These are phyloP conservation scores for Lithosia quadra DNA, from an alignment of 2,888 invertebrate species.

Conservation along the genomic window DNA sequence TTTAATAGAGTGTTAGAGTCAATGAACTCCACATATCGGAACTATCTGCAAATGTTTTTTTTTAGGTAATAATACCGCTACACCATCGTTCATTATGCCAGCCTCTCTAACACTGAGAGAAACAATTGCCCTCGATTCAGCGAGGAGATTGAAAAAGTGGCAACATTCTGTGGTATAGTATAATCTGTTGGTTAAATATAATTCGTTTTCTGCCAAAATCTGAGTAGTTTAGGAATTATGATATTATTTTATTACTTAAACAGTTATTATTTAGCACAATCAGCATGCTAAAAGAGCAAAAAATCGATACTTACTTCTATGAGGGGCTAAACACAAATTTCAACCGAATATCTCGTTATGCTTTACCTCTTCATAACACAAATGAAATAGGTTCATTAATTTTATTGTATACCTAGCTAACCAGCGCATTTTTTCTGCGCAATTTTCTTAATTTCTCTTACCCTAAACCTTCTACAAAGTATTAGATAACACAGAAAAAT, in stretches of 20 bases:
- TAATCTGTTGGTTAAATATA: constrained; percentile 5
- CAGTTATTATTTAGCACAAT: no score
- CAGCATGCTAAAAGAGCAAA: not conserved
- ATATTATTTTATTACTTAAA: not conserved
- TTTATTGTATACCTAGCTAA: no score
- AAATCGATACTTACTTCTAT: not conserved
- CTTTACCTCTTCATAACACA: not conserved
- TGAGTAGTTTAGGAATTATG: not conserved
- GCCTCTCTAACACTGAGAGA: constrained; percentile 24
- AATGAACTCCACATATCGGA: constrained; percentile 63
- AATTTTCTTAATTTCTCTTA: no score
- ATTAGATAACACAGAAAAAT: no score
- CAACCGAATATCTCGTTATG: not conserved
- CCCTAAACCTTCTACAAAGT: no score
- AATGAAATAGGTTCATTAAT: not conserved
- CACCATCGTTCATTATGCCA: constrained; percentile 28
- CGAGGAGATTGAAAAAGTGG: constrained; percentile 32
- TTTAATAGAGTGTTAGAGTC: constrained; percentile 69
- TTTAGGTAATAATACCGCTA: constrained; percentile 48
- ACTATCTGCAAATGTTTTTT: constrained; percentile 63
- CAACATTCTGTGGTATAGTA: constrained; percentile 12
- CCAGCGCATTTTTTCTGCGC: no score
- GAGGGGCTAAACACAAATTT: not conserved
- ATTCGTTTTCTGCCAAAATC: not conserved
- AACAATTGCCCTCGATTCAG: constrained; percentile 44